Conservation (phyloP, 2,113 vertebrate genomes). For the Rhea pennata region DNA sequence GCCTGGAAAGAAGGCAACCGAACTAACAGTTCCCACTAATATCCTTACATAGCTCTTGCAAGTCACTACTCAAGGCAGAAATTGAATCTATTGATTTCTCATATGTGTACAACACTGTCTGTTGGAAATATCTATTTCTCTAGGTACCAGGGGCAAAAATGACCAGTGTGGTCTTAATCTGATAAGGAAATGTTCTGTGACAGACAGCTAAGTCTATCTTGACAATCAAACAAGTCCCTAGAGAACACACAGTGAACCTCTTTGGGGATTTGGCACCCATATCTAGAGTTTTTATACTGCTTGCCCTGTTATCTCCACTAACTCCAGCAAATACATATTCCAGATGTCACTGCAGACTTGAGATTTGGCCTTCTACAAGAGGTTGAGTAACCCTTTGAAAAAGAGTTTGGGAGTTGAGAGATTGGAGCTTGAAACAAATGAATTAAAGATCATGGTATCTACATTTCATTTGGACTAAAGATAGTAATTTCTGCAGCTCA, state of each 20-base stretch:
- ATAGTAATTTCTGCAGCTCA: not conserved
- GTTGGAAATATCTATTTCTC: not conserved
- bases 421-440: not conserved
- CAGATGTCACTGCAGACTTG: not conserved
- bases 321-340: not conserved
- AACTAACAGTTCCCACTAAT: not conserved
- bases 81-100: not conserved
- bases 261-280: accelerated
- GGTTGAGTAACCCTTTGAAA: not conserved
- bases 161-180: not conserved
- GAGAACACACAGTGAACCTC: not conserved
- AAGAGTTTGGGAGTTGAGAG: not conserved
- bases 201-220: not conserved
- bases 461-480: not conserved
- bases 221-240: not conserved
- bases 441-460: not conserved
- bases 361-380: not conserved
- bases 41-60: not conserved
- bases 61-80: not conserved
- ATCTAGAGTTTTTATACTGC: not conserved
- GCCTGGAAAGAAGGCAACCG: not conserved
- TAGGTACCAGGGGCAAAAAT: not conserved
- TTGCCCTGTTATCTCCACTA: not conserved
- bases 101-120: not conserved
- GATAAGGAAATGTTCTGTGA: not conserved